Evolutionary conservation across 2,797 vertebrate genomes (phyloP), one percentile per base, ranked within the genome.

Genomic region (Decapterus maruadsi): DNA sequence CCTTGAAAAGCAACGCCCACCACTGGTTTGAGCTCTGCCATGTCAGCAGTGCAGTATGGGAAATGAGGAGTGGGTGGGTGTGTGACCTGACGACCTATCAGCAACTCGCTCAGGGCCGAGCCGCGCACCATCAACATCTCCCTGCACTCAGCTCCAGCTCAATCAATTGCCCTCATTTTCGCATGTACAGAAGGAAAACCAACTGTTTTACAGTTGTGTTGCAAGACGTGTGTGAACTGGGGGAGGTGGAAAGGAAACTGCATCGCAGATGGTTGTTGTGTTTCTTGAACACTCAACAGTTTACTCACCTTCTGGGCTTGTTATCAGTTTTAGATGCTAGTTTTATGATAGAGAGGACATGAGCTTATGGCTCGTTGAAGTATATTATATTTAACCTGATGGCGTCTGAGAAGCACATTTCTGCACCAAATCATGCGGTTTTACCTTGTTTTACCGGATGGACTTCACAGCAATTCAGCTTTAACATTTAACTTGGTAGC

Each of bases 21-120:
- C 85, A 68, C 74, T 78, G 81, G 86, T 89, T 87, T 75, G 61
- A 90, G 80, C 86, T 75, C 72, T 77, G 77, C 85, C 83, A 59
- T 90, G 92, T 92, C 90, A 90, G 91, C 88, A 81, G 77, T 87
- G 84, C 89, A 83, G 68, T 87, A 81, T 91, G 87, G 88, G 91
- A 94, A 94, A 93, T 87, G 81, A 89, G 88, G 88, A 93, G 93
- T 93, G 90, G 93, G 93, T 92, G 90, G 90, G 88, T 87, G 89
- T 89, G 85, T 93, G 92, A 95, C 93, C 93, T 34, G 40, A 54
- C 43, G 81, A 90, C 89, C 90, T 90, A 82, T 70, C 87, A 83
- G 63, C 88, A 89, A 78, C 80, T 91, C 38, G 87, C 91, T 90
- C 62, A 87, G 80, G 83, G 89, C 89, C 81, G 70, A 67, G 86